A percentile compares a stretch with the other conserved stretches of the same genome.
Evolutionary conservation across 2,113 vertebrate genomes (phyloP).

Genomic region (Taxidea taxus): DNA sequence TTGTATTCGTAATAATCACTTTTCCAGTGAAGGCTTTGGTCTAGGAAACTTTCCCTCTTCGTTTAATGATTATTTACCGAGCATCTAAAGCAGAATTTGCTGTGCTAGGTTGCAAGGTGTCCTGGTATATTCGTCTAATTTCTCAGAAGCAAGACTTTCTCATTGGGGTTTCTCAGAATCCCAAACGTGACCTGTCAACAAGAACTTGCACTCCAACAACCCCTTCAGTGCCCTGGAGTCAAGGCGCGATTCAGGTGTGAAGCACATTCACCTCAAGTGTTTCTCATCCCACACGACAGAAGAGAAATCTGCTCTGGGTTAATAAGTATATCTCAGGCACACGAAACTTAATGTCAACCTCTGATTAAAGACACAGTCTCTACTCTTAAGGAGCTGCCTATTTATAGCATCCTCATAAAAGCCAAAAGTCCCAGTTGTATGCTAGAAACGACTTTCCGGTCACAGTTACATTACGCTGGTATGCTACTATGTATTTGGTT

Average conservation of each 20-base stretch:
- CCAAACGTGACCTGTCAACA: background rate
- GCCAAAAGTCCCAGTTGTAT: background rate
- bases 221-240: background rate
- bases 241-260: background rate
- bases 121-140: background rate
- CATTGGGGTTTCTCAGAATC: background rate
- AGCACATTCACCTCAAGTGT: rapidly evolving
- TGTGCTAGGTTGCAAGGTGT: background rate
- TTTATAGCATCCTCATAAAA: background rate
- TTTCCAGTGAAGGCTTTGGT: background rate
- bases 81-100: background rate
- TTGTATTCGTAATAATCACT: background rate
- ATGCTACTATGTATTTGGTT: background rate
- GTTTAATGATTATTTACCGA: background rate
- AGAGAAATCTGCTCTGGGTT: background rate
- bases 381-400: background rate
- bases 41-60: background rate
- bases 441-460: background rate
- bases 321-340: background rate
- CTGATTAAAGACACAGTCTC: background rate
- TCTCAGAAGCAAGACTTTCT: background rate
- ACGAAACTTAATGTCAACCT: background rate
- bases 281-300: background rate
- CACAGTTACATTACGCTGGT: background rate
- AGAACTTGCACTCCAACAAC: background rate